Conservation (phyloP, 2,113 vertebrate genomes). For the Percopsis transmontana region DNA sequence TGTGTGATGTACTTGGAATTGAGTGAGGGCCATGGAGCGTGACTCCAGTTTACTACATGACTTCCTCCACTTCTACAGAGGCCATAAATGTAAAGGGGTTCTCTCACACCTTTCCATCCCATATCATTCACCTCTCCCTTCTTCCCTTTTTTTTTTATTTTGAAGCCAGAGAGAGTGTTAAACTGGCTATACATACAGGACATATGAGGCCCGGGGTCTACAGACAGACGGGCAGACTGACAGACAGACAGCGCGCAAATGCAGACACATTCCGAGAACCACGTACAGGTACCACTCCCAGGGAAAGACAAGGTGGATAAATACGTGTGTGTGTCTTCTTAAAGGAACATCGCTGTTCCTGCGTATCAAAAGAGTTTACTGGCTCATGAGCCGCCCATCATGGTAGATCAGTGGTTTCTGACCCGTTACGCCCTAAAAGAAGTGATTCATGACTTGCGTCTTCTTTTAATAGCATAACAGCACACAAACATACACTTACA, state of each 20-base stretch:
- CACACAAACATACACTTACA: too few species aligned
- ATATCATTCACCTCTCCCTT: slow-evolving; percentile 67
- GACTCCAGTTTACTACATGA: slow-evolving; percentile 75
- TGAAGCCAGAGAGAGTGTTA: slow-evolving; percentile 44
- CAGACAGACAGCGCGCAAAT: not conserved
- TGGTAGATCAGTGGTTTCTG: too few species aligned
- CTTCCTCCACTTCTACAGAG: slow-evolving; percentile 74
- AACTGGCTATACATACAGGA: slow-evolving; percentile 43
- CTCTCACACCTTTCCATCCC: slow-evolving; percentile 76
- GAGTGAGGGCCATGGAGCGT: slow-evolving; percentile 68
- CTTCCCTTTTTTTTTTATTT: slow-evolving; percentile 41
- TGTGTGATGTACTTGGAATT: slow-evolving; percentile 73
- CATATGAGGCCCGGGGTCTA: slow-evolving; percentile 22
- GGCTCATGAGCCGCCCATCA: too few species aligned
- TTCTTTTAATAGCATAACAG: too few species aligned
- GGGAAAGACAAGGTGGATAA: too few species aligned
- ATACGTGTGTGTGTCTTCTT: too few species aligned
- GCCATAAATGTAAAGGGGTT: slow-evolving; percentile 76
- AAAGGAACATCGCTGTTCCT: too few species aligned
- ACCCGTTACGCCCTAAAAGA: too few species aligned
- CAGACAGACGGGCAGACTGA: not conserved
- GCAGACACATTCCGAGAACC: too few species aligned
- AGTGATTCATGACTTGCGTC: too few species aligned
- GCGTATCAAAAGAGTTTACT: too few species aligned
- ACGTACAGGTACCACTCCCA: too few species aligned